These are phyloP conservation scores for Catagonus wagneri DNA, from an alignment of 2,113 vertebrate genomes.

Conservation along the genomic window DNA sequence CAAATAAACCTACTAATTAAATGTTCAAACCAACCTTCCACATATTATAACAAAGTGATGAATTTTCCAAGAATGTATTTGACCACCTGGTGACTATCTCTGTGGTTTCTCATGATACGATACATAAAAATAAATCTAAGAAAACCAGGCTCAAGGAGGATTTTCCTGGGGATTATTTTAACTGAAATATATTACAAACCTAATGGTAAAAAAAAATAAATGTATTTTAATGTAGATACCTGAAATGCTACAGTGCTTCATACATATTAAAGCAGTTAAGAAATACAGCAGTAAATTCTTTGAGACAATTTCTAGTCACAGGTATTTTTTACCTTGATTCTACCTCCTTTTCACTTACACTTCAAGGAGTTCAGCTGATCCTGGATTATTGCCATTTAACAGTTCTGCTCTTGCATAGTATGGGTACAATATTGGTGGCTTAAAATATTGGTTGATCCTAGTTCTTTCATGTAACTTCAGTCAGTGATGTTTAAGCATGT, in stretches of 20 bases:
- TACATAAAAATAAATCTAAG: neutral
- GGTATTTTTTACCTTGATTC: neutral
- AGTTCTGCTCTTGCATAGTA: neutral
- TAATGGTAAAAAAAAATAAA: neutral
- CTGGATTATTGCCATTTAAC: neutral
- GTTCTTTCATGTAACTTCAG: neutral
- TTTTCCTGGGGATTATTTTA: neutral
- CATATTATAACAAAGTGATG: conserved; percentile 8
- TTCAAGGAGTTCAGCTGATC: neutral
- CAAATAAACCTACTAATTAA: neutral
- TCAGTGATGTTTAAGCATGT: neutral
- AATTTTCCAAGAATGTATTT: neutral
- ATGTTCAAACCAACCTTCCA: neutral
- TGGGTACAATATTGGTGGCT: neutral
- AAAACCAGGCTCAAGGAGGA: neutral
- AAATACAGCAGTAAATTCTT: neutral
- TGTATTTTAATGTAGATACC: neutral
- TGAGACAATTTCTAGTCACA: neutral
- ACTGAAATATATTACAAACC: neutral
- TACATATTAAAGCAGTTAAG: neutral
- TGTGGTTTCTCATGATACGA: neutral
- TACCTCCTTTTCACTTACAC: neutral
- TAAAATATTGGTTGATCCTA: neutral
- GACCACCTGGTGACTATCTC: neutral
- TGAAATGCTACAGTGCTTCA: neutral